phyloP scores from a whole-genome alignment of 2,888 invertebrate genomes.

The Drosophila percnosoma region DNA sequence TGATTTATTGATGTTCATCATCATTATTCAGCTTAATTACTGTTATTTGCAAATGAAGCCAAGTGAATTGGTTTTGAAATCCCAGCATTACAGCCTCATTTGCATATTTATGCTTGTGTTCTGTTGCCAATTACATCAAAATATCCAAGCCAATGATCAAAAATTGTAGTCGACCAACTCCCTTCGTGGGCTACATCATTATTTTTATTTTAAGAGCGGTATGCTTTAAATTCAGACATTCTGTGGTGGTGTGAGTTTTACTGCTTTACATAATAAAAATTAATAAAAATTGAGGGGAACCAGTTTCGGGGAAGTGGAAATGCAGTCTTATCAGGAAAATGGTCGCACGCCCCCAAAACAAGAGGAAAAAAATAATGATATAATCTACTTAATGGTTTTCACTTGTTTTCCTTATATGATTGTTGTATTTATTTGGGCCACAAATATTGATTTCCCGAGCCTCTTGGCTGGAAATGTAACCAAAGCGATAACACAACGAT shows the following conservation, averaged over 20 bases:
- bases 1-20: conserved; percentile 24
- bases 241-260: background rate
- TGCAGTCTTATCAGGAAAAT: conserved; percentile 55
- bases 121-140: background rate
- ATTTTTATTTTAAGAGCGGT: no score
- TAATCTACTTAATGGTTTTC: conserved; percentile 43
- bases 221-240: background rate
- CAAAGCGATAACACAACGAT: conserved; percentile 50
- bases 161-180: background rate
- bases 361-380: conserved; percentile 22
- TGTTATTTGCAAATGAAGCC: background rate
- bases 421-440: conserved; percentile 55
- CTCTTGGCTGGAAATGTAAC: conserved; percentile 45
- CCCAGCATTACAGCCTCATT: background rate
- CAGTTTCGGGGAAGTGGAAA: background rate
- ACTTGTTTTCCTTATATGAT: conserved; percentile 19
- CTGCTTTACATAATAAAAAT: background rate
- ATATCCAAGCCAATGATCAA: background rate
- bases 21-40: conserved; percentile 10
- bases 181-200: background rate
- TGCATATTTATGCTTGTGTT: background rate
- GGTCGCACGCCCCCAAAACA: conserved; percentile 29
- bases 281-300: conserved; percentile 33
- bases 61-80: background rate
- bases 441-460: conserved; percentile 72